Percentiles rank a stretch among this genome's conserved stretches.
phyloP scores from a whole-genome alignment of 2,797 vertebrate genomes.

The Ctenochaetus hawaiiensis region DNA sequence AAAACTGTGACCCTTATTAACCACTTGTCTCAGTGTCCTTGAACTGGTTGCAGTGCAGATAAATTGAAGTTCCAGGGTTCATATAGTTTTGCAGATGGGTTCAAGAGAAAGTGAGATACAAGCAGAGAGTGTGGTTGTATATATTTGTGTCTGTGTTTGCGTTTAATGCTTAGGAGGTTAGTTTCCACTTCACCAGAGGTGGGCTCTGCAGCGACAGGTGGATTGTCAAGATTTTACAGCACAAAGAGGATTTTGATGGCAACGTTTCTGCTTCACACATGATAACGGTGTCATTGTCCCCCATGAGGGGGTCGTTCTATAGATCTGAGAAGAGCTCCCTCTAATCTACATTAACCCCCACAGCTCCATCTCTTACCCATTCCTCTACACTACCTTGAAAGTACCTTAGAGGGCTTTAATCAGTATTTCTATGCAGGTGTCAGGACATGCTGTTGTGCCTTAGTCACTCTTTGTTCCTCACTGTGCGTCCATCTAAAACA shows the following conservation, averaged over 20 bases:
- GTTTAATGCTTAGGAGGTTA: constrained; percentile 15
- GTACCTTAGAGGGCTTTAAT: constrained; percentile 45
- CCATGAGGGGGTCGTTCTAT: constrained; percentile 53
- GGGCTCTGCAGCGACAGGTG: constrained; percentile 26
- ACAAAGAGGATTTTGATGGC: constrained; percentile 66
- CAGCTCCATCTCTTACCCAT: constrained; percentile 36
- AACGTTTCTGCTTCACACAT: constrained; percentile 64
- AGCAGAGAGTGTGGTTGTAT: neutral
- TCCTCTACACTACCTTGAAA: constrained; percentile 17
- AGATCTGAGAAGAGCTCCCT: constrained; percentile 55
- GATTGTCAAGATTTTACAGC: constrained; percentile 55
- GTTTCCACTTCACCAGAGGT: constrained; percentile 25
- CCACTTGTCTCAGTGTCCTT: constrained; percentile 53
- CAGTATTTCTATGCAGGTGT: constrained; percentile 30
- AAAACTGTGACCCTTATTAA: constrained; percentile 59
- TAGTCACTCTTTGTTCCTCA: constrained; percentile 29
- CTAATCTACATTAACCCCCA: constrained; percentile 53
- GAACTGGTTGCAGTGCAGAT: constrained; percentile 45
- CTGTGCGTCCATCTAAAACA: constrained; percentile 21
- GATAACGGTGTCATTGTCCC: constrained; percentile 70
- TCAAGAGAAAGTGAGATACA: constrained; percentile 11
- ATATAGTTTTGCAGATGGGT: constrained; percentile 26
- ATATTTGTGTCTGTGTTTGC: constrained; percentile 17
- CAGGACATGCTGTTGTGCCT: constrained; percentile 6
- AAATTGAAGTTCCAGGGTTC: constrained; percentile 44